A percentile compares a stretch with the other conserved stretches of the same genome.
phyloP scores from a whole-genome alignment of 2,113 vertebrate species.

The Cyprinodon brontotheroides region DNA sequence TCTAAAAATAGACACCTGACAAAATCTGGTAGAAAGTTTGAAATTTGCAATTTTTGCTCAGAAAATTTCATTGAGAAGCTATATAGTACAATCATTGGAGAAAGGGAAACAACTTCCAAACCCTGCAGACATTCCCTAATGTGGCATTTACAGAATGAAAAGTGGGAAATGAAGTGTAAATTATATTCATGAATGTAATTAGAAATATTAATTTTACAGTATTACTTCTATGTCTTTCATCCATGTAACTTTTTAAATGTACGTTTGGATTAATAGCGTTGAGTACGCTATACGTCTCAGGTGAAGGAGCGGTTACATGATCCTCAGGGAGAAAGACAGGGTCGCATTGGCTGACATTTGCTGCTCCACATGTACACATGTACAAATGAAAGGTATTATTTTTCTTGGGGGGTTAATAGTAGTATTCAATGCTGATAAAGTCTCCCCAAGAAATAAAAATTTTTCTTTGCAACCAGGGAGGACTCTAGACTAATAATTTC shows the following conservation, averaged over 20 bases:
- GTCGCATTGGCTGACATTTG: neutral
- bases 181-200: conserved; percentile 9
- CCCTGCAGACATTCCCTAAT: neutral
- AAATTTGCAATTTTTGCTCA: neutral
- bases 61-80: neutral
- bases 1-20: too few species aligned
- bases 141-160: neutral
- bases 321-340: neutral
- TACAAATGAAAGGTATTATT: conserved; percentile 18
- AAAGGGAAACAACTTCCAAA: conserved; percentile 5
- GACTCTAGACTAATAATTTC: conserved; percentile 49
- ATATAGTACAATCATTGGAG: neutral
- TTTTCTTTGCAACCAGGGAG: conserved; percentile 40
- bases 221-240: neutral
- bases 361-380: conserved; percentile 19
- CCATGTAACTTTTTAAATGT: neutral
- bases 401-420: neutral
- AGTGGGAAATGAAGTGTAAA: neutral
- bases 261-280: neutral
- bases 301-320: conserved; percentile 6
- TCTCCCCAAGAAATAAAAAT: conserved; percentile 20
- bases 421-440: conserved; percentile 9
- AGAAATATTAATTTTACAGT: neutral
- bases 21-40: neutral
- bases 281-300: neutral